Conservation (phyloP, 2,113 vertebrate species). For the Bos indicus region DNA sequence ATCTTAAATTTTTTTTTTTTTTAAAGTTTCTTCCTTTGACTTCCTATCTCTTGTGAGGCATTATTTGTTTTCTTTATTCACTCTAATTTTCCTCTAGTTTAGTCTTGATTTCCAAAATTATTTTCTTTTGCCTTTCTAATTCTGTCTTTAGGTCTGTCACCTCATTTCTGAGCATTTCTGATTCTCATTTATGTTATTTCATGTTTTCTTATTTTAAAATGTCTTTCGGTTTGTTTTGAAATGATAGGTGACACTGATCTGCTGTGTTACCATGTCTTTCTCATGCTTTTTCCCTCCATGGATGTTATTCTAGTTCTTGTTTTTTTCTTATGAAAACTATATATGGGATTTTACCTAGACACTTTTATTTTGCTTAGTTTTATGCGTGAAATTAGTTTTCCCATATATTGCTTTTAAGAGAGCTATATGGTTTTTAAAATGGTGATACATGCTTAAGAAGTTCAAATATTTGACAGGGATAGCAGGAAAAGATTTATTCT, state of each 20-base stretch:
- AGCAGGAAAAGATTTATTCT: not conserved
- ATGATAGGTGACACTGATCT: not conserved
- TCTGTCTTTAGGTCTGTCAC: not conserved
- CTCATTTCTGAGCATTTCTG: slow-evolving; percentile 23
- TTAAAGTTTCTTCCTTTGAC: not conserved
- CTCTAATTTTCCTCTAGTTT: not conserved
- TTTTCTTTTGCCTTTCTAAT: slow-evolving; percentile 1
- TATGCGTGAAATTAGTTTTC: not conserved
- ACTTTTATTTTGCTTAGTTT: slow-evolving; percentile 7
- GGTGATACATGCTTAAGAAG: not conserved
- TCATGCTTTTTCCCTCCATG: not conserved
- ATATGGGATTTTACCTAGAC: not conserved
- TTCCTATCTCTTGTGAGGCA: not conserved
- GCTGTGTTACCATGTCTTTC: not conserved
- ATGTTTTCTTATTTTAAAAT: not conserved
- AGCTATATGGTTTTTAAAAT: not conserved
- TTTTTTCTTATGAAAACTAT: not conserved
- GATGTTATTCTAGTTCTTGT: not conserved
- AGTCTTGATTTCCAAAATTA: not conserved
- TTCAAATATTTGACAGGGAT: not conserved
- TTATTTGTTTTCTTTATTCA: not conserved
- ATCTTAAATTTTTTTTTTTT: not conserved
- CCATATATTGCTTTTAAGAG: not conserved
- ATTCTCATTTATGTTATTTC: not conserved
- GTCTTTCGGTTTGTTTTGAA: not conserved